Conservation (phyloP, 2,113 vertebrate genomes). For the Toxostoma redivivum region DNA sequence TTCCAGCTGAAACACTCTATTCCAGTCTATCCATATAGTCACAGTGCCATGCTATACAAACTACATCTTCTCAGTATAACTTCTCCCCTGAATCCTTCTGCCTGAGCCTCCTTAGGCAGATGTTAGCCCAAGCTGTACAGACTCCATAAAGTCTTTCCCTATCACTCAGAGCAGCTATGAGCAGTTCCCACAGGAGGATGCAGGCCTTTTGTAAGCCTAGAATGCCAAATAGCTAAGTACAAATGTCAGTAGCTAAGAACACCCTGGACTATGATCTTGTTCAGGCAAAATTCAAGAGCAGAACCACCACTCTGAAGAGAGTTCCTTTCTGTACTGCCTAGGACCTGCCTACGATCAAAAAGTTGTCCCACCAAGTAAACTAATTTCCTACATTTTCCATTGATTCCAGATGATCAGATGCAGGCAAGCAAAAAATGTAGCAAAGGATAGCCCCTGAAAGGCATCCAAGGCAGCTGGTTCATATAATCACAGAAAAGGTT, state of each 20-base stretch:
- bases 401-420: not conserved
- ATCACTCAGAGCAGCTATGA: not conserved
- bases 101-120: not conserved
- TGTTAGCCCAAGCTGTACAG: not conserved
- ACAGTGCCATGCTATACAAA: not conserved
- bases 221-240: not conserved
- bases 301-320: not conserved
- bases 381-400: not conserved
- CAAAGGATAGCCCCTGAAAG: not conserved
- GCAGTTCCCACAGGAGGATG: not conserved
- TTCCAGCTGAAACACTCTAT: not conserved
- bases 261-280: not conserved
- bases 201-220: not conserved
- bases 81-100: not conserved
- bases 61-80: rapidly evolving
- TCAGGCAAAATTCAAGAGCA: not conserved
- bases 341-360: not conserved
- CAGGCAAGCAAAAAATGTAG: not conserved
- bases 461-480: not conserved
- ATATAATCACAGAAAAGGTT: not conserved
- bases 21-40: not conserved
- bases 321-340: not conserved
- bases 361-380: not conserved
- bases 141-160: not conserved
- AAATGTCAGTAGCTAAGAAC: not conserved